Conservation (phyloP, 2,888 invertebrate genomes). For the Sinotaia quadrata region DNA sequence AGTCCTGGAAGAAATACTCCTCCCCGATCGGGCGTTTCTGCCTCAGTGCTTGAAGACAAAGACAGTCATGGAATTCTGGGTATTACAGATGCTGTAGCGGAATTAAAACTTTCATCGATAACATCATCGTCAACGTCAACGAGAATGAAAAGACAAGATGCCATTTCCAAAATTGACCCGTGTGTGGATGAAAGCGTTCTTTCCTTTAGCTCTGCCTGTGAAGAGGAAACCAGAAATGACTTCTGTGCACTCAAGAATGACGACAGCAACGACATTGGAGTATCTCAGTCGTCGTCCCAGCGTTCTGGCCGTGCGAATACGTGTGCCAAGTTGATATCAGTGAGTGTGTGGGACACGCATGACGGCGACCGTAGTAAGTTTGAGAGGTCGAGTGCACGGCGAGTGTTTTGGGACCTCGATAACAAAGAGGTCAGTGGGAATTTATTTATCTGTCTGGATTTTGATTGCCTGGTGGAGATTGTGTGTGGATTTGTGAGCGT, state of each 20-base stretch:
- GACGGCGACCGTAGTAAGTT: conserved; percentile 31
- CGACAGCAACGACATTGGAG: not conserved
- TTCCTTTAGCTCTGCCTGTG: not conserved
- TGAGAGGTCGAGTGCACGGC: not conserved
- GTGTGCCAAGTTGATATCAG: conserved; percentile 36
- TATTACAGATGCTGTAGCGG: not conserved
- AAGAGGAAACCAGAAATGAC: not conserved
- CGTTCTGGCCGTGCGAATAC: conserved; percentile 19
- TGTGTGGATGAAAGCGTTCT: not conserved
- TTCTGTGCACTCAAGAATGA: not conserved
- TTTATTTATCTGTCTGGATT: not conserved
- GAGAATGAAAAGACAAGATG: conserved; percentile 16
- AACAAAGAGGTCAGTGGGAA: conserved; percentile 28
- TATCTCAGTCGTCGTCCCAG: conserved; percentile 16
- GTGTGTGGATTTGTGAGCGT: conserved; percentile 1
- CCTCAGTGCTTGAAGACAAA: not conserved
- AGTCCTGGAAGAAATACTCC: too few relatives aligned
- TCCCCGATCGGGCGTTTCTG: too few relatives aligned
- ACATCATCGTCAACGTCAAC: not conserved
- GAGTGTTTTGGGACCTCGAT: conserved; percentile 34
- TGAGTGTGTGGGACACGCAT: conserved; percentile 38
- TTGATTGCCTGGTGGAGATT: not conserved
- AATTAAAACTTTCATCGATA: not conserved
- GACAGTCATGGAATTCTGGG: not conserved
- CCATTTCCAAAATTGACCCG: conserved; percentile 15